Evolutionary conservation across 2,797 vertebrate species (phyloP), one percentile per base, ranked within the genome.

Genomic region (Xiphorhynchus erythropygius): DNA sequence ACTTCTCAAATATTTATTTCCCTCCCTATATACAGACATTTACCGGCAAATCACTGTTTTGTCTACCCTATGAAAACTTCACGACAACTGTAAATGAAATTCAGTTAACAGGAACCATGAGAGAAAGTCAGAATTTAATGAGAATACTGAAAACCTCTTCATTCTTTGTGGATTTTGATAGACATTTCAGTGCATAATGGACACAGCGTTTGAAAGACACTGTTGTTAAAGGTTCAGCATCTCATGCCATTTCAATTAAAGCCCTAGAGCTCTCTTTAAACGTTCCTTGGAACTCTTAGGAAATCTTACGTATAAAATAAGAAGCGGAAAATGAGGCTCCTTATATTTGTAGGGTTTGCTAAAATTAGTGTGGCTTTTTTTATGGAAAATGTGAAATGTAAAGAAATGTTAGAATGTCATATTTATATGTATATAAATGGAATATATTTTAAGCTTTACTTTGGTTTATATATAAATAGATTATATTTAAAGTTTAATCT

Each of bases 1-100:
- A 74, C 62, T 60, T 63, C 74, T 83, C 71, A 90, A 83, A 77
- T 92, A 84, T 77, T 84, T 94, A 79, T 90, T 92, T 90, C 22
- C 37, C 39, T 90, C 35, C 30, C 35, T 83, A 13, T 74, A 60
- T 78, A 50, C 27, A 57, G 81, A 47, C 10, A 25, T 94, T 94
- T 93, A 71, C 41, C 39, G 68, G 69, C 42, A 89, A 87, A 91
- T 92, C 71, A 47, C 49, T 81, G 42, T 93, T 94, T 92, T 92
- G 84, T 88, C 89, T 85, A 62, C 47, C 9, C 76, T 86, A 28
- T 55, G 67, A 81, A 81, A 87, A 93, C 76, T 92, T 94, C 44
- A 44, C 35, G 70, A 84, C 53, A 70, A 77, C 25, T 90, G 10
- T 69, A 87, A 83, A 37, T 64, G 90, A 92, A 94, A 93, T 78